Evolutionary conservation across 2,113 vertebrate genomes (phyloP), one percentile per base, ranked within the genome.

Genomic region (Macquaria australasica): DNA sequence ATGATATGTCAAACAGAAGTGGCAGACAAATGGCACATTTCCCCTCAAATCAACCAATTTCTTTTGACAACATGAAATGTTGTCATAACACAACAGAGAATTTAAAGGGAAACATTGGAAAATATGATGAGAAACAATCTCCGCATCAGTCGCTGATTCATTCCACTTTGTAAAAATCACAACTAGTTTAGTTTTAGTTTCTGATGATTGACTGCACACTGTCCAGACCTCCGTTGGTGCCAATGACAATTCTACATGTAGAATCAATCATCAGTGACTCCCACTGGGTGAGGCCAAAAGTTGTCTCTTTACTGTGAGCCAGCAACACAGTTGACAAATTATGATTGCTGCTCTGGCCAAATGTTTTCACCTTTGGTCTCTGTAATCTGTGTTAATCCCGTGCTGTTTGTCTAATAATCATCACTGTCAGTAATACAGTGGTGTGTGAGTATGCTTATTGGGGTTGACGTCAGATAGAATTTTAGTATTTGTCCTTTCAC

Each of bases 221-320:
- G 41, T 31, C 56, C 51, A 58, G 39, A 69, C 48, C 70, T 78
- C 62, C 41, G 31, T 78, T 50, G 77, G 43, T 43, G 28, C 21
- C 55, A 23, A 11, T 77, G 69, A 83, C 28, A 55, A 8, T 63
- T 39, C 16, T 45, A 21, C 20, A 51, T 59, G 50, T 25, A 28
- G 67, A 79, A 79, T 87, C 73, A 79, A 79, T 81, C 71, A 82
- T 69, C 31, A 20, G 67, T 53, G 59, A 63, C 39, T 81, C 73
- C 14, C 60, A 77, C 71, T 68, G 68, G 56, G 62, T 68, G 75
- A 85, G 62, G 73, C 55, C 58, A 73, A 80, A 79, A n/a, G 3
- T 34, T 53, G 76, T 73, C 58, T 80, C 77, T 77, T 3, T 66
- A 64, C 58, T 74, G 51, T 20, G 77, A 74, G 66, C 81, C 90